Base-by-base conservation (phyloP, 2,113 vertebrate genomes). In the Scomber scombrus region DNA sequence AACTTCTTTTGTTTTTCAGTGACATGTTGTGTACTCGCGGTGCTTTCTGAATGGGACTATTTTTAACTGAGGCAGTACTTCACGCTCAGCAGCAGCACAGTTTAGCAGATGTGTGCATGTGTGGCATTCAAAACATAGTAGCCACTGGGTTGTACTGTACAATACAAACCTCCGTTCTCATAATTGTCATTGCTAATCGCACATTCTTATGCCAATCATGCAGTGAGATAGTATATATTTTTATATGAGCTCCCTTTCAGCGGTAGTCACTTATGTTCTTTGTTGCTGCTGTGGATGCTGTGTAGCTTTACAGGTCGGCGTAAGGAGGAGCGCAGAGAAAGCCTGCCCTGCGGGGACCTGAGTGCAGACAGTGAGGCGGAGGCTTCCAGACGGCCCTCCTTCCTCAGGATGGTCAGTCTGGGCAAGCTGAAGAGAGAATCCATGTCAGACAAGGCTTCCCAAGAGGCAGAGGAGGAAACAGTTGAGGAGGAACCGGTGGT, bases 321-420 rank as follows among this genome's bases (percentile, higher is more conserved):
- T 80, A 92, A 91, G 73, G 94, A 95, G 80, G 91, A 92, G 64
- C 94, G 94, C 80, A 90, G 91, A 75, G 95, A 95, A 34, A 95
- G 92, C 86, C 78, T 94, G 67, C 75, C 90, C 82, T 62, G 91
- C 34, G 21, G 93, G 51, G 91, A 95, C 85, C 87, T 91, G 73
- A 31, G 65, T 79, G 50, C 78, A 5, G 93, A 89, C 63, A 71
- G 71, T 0, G 95, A 95, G 31, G 88, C 85, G 3, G 93, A 93
- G 26, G 80, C 93, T 0, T 89, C 90, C 21, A 88, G 95, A 26
- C 94, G 94, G 10, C 68, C 95, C 67, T 94, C 95, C 40, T 97
- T 97, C 91, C 93, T 97, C 85, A 94, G 91, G 77, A 95, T 96
- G 69, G 95, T 96, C 56, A 96, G 94, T 3, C 93, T 96, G n/a